Evolutionary conservation across 2,888 invertebrate genomes (phyloP).

Genomic region (Drosophila prostipennis): DNA sequence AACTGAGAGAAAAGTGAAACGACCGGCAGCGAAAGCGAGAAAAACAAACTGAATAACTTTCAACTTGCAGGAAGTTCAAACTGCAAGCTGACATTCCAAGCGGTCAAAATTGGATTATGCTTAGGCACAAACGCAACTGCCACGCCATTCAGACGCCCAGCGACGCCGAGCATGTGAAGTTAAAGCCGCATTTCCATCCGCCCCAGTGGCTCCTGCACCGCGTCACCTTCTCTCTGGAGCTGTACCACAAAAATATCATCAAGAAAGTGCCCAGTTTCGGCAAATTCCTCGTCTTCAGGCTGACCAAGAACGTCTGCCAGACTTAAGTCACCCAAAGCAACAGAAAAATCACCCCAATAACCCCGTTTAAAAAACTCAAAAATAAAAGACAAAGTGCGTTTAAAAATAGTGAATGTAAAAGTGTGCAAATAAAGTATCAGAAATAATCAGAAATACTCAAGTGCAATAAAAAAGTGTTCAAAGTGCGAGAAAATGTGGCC

Average conservation of each 20-base stretch:
- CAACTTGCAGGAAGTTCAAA: slow-evolving; percentile 17
- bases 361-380: slow-evolving; percentile 14
- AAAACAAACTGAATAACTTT: slow-evolving; percentile 21
- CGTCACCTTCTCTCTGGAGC: slow-evolving; percentile 67
- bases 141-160: slow-evolving; percentile 49
- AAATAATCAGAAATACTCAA: slow-evolving; percentile 18
- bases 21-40: slow-evolving; percentile 70
- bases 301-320: slow-evolving; percentile 63
- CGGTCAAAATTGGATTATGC: slow-evolving; percentile 80
- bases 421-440: slow-evolving; percentile 33
- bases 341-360: background rate
- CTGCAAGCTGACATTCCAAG: slow-evolving; percentile 59
- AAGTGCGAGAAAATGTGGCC: slow-evolving; percentile 36
- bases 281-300: slow-evolving; percentile 58
- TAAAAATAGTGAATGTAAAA: slow-evolving; percentile 6
- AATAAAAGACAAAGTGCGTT: slow-evolving; percentile 33
- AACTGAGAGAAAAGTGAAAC: slow-evolving; percentile 66
- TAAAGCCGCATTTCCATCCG: slow-evolving; percentile 49
- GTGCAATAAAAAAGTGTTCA: slow-evolving; percentile 30
- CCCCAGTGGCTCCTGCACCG: slow-evolving; percentile 47
- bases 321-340: slow-evolving; percentile 47
- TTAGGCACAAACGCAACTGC: slow-evolving; percentile 69
- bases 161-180: slow-evolving; percentile 72
- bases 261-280: slow-evolving; percentile 62
- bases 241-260: slow-evolving; percentile 76